Percentiles rank a stretch among this genome's conserved stretches.
Conservation (phyloP, 2,113 vertebrate species). For the Sceloporus tristichus region DNA sequence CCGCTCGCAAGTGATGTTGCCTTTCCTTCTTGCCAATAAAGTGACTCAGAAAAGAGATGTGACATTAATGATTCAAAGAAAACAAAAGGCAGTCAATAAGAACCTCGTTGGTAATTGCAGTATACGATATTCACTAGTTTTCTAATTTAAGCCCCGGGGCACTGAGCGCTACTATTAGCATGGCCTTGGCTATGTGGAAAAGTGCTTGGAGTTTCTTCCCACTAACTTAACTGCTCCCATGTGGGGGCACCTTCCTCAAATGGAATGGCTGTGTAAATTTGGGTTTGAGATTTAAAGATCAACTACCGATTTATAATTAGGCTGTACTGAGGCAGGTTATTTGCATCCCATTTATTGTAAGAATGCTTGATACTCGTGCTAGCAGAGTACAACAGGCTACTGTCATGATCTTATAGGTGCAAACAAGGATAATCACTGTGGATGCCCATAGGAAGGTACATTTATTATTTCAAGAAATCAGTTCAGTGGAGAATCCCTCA, state of each 20-base stretch:
- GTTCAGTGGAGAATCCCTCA: too few relatives aligned
- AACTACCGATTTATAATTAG: neutral
- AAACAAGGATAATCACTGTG: too few relatives aligned
- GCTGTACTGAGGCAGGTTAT: neutral
- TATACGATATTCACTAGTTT: slow-evolving; percentile 29
- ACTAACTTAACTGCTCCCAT: neutral
- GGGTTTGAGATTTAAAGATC: neutral
- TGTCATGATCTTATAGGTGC: too few relatives aligned
- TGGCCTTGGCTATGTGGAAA: slow-evolving; percentile 36
- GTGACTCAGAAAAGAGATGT: slow-evolving; percentile 51
- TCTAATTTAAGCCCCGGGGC: slow-evolving; percentile 55
- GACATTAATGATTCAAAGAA: slow-evolving; percentile 57
- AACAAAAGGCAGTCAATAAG: slow-evolving; percentile 62
- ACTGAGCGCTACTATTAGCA: slow-evolving; percentile 31
- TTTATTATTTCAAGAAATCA: too few relatives aligned
- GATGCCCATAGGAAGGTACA: too few relatives aligned
- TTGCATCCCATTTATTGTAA: neutral
- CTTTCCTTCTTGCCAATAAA: slow-evolving; percentile 50
- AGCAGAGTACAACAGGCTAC: too few relatives aligned
- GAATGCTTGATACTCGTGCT: too few relatives aligned
- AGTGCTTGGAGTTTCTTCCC: slow-evolving; percentile 50
- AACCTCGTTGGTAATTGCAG: slow-evolving; percentile 60
- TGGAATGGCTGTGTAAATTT: neutral
- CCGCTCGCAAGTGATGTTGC: slow-evolving; percentile 29
- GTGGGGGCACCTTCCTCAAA: neutral